Conservation (phyloP, 2,113 vertebrate genomes). For the Marmota monax region DNA sequence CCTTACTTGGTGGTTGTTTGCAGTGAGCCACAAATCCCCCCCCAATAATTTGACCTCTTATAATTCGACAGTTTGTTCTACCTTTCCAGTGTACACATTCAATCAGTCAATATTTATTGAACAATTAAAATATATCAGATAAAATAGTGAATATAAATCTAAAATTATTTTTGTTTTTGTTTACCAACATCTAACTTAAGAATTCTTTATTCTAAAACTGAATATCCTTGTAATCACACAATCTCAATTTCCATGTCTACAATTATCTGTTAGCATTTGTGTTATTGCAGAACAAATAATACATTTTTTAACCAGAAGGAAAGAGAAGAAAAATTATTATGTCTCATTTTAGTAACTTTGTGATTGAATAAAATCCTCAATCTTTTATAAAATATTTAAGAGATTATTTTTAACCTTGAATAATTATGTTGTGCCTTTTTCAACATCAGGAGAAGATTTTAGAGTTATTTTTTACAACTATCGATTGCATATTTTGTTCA, state of each 20-base stretch:
- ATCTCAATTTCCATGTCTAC: neutral
- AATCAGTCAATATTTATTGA: neutral
- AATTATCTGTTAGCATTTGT: neutral
- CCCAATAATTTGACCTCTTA: neutral
- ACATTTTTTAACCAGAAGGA: neutral
- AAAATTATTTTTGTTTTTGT: conserved; percentile 39
- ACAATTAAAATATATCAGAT: conserved; percentile 6
- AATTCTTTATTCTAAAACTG: conserved; percentile 48
- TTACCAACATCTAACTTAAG: conserved; percentile 50
- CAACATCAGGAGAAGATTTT: conserved; percentile 59
- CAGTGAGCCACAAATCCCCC: neutral
- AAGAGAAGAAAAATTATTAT: neutral
- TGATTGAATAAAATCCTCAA: neutral
- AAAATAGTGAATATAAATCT: neutral
- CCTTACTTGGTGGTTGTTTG: neutral
- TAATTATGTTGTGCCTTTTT: conserved; percentile 13
- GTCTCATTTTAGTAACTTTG: conserved; percentile 43
- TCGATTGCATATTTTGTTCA: conserved; percentile 5
- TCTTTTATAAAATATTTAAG: conserved; percentile 35
- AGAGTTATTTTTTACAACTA: conserved; percentile 43
- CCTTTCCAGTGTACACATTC: neutral
- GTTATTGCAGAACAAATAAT: neutral
- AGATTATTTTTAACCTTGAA: neutral
- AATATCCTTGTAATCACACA: neutral
- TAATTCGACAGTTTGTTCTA: conserved; percentile 4